phyloP scores from a whole-genome alignment of 30 jellyfish, hydroid and myxozoan genomes.

The Chrysaora quinquecirrha region DNA sequence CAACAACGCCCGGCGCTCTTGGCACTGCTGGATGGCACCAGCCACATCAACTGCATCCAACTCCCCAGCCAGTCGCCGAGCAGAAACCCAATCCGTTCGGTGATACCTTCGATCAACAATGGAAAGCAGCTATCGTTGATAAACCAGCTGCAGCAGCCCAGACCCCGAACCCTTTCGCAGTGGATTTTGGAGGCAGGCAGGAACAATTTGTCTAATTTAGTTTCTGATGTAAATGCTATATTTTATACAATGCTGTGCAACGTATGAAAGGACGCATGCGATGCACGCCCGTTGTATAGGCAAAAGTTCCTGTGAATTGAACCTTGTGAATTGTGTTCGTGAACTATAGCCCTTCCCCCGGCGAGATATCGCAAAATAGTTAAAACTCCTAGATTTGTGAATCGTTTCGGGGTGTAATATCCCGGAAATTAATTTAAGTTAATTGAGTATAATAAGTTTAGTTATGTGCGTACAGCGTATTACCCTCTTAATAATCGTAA shows the following conservation, averaged over 20 bases:
- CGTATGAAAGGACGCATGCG: too few relatives aligned
- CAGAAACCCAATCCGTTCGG: slow-evolving; percentile 74
- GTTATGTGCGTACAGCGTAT: too few relatives aligned
- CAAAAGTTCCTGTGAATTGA: too few relatives aligned
- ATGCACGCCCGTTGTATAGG: too few relatives aligned
- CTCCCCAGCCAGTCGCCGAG: slow-evolving; percentile 2
- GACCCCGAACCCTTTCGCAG: slow-evolving; percentile 66
- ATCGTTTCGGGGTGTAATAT: too few relatives aligned
- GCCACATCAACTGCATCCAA: neutral
- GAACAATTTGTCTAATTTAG: slow-evolving; percentile 64
- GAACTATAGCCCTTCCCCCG: too few relatives aligned
- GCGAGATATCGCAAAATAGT: too few relatives aligned
- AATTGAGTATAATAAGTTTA: too few relatives aligned
- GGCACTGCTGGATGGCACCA: slow-evolving; percentile 62
- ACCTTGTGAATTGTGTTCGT: too few relatives aligned
- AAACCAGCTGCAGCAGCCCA: slow-evolving; percentile 33
- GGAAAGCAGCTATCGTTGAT: neutral
- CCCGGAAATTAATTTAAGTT: too few relatives aligned
- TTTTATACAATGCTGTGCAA: slow-evolving; percentile 21
- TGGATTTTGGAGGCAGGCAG: slow-evolving; percentile 28
- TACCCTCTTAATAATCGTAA: too few relatives aligned
- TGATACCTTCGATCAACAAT: slow-evolving; percentile 32
- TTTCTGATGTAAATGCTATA: neutral
- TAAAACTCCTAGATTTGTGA: too few relatives aligned
- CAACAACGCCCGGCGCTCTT: slow-evolving; percentile 46